Evolutionary conservation across 2,888 invertebrate species (phyloP).

Genomic region (Harpagoxenus sublaevis): DNA sequence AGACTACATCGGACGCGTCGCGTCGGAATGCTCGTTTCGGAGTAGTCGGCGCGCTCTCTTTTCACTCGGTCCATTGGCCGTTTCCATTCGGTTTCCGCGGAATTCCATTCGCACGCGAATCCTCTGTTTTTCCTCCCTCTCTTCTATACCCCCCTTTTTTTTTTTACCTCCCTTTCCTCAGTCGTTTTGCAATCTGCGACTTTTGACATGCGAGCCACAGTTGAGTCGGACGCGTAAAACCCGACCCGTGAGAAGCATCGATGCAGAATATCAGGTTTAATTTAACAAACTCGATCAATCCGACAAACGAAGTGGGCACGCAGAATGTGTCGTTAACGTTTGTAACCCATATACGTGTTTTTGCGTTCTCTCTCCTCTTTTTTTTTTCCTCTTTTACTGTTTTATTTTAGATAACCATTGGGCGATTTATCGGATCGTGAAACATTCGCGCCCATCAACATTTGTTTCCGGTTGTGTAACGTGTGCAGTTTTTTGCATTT

Average conservation of each 20-base stretch:
- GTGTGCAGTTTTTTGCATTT: neutral
- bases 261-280: constrained; percentile 45
- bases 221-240: constrained; percentile 35
- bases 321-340: constrained; percentile 51
- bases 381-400: neutral
- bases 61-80: constrained; percentile 42
- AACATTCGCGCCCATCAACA: constrained; percentile 32
- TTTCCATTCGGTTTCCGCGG: constrained; percentile 42
- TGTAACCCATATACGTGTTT: constrained; percentile 34
- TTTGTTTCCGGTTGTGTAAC: constrained; percentile 35
- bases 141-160: neutral
- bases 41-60: constrained; percentile 23
- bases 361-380: neutral
- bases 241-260: constrained; percentile 28
- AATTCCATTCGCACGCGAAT: constrained; percentile 38
- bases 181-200: constrained; percentile 37
- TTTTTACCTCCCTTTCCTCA: neutral
- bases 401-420: constrained; percentile 28
- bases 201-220: constrained; percentile 41
- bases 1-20: constrained; percentile 4
- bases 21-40: constrained; percentile 24
- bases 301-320: constrained; percentile 47
- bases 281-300: constrained; percentile 54
- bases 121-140: neutral
- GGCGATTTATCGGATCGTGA: constrained; percentile 17